Evolutionary conservation across 2,888 invertebrate species (phyloP), one percentile per base, ranked within the genome.

Genomic region (Orchesellides sinensis): DNA sequence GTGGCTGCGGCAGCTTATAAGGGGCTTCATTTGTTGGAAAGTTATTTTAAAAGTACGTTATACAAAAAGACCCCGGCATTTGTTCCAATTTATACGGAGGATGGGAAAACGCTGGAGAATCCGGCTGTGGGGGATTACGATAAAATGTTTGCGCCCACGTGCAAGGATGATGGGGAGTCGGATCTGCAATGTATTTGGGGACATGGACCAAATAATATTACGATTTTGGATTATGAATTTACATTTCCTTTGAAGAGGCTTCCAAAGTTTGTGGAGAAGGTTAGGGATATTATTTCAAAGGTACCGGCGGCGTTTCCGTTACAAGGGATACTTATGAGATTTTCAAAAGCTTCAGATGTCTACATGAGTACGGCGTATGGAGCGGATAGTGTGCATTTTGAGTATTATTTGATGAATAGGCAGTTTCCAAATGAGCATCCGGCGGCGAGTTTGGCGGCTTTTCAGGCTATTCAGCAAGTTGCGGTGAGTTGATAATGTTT

Each of bases 81-180:
- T 40, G 66, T 73, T 0, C 74, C 79, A 29, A 63, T 83, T 12
- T 80, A 32, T 35, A 68, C 73, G 5, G 56, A 65, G 45, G 45
- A 68, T 40, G 45, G 25, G 17, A 56, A 23, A 4, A 21, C 66
- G 35, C 59, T 54, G 35, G 35, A 35, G 2, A 83, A 83, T 52
- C 83, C 83, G 8, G 83, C 83, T 2, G 59, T 54, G 0, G 83
- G 83, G 8, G 47, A 63, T 54, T 83, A 21, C 56, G 27, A 23
- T 25, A 66, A 0, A 73, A 73, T 61, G 52, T 23, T 25, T 83
- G 79, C 27, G 6, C 21, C 4, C 63, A 49, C 21, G 32, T 35
- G 35, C 35, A 35, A 35, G 35, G 35, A 35, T 8, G 35, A 12
- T 8, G 35, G 35, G 12, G 6, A 12, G 12, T 12, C 5, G 6